phyloP scores from a whole-genome alignment of 2,888 invertebrate species.

The Xanthostigma xanthostigma region DNA sequence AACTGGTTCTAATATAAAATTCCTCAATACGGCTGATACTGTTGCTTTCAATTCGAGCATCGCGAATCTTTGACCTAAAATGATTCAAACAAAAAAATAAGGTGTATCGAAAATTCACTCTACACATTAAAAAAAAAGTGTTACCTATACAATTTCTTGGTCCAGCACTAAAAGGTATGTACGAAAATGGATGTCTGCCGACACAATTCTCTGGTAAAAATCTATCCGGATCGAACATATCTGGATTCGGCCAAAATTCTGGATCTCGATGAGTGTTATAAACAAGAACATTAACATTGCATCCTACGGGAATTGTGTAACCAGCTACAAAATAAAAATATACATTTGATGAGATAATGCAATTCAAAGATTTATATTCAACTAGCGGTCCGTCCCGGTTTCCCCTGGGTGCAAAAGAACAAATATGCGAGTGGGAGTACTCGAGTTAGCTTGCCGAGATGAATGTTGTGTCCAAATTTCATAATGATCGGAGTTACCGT shows the following conservation, averaged over 20 bases:
- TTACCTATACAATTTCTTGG: slow-evolving; percentile 26
- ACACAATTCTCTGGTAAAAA: slow-evolving; percentile 43
- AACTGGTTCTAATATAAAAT: slow-evolving; percentile 33
- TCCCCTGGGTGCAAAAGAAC: too few relatives aligned
- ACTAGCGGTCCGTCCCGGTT: too few relatives aligned
- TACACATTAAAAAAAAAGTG: background rate
- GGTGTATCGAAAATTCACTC: slow-evolving; percentile 19
- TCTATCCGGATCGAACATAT: slow-evolving; percentile 52
- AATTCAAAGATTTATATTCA: too few relatives aligned
- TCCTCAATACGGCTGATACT: slow-evolving; percentile 35
- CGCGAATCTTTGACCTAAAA: slow-evolving; percentile 50
- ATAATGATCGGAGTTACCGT: too few relatives aligned
- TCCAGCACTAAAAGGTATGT: slow-evolving; percentile 24
- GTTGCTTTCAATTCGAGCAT: slow-evolving; percentile 46
- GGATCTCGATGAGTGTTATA: slow-evolving; percentile 48
- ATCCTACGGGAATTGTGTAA: slow-evolving; percentile 33
- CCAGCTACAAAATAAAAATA: slow-evolving; percentile 24
- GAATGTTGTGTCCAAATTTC: too few relatives aligned
- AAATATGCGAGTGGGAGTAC: too few relatives aligned
- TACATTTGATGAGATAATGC: background rate
- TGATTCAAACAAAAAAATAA: slow-evolving; percentile 23
- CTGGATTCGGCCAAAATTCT: slow-evolving; percentile 45
- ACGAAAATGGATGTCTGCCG: slow-evolving; percentile 44
- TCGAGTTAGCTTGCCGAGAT: too few relatives aligned
- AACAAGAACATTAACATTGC: slow-evolving; percentile 39